Evolutionary conservation across 2,888 invertebrate genomes (phyloP).

Genomic region (Brachypterus glaber): DNA sequence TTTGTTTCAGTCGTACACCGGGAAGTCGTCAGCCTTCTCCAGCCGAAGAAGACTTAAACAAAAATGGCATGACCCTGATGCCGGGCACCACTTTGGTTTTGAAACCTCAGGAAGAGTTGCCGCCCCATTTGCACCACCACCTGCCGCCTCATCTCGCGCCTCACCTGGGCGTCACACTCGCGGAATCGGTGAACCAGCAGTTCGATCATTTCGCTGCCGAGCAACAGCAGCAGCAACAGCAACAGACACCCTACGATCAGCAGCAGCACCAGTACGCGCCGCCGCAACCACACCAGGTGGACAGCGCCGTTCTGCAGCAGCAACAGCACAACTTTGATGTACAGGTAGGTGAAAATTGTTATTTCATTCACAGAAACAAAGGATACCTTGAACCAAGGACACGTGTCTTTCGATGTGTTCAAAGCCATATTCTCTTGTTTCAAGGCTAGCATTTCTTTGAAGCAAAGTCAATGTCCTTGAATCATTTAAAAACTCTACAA

Average conservation of each 20-base stretch:
- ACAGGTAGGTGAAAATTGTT: constrained; percentile 70
- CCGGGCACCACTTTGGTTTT: constrained; percentile 45
- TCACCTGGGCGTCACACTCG: constrained; percentile 38
- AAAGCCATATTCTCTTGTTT: too few relatives aligned
- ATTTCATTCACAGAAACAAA: too few relatives aligned
- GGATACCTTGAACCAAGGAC: too few relatives aligned
- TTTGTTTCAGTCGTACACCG: constrained; percentile 65
- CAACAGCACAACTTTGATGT: constrained; percentile 70
- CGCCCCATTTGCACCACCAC: constrained; percentile 33
- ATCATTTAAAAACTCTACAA: too few relatives aligned
- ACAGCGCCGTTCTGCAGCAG: constrained; percentile 40
- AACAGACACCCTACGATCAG: constrained; percentile 33
- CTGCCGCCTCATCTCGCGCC: constrained; percentile 44
- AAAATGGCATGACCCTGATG: constrained; percentile 41
- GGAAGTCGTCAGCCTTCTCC: constrained; percentile 89
- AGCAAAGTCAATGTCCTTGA: too few relatives aligned
- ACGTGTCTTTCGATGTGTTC: too few relatives aligned
- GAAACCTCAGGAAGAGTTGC: constrained; percentile 46
- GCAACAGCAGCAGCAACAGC: constrained; percentile 28
- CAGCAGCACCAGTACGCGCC: constrained; percentile 35
- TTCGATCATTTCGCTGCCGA: constrained; percentile 38
- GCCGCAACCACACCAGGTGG: constrained; percentile 39
- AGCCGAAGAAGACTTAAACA: constrained; percentile 69
- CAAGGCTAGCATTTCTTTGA: too few relatives aligned
- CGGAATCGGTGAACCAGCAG: constrained; percentile 41